Conservation (phyloP, 2,113 vertebrate species). For the Copsychus sechellarum region DNA sequence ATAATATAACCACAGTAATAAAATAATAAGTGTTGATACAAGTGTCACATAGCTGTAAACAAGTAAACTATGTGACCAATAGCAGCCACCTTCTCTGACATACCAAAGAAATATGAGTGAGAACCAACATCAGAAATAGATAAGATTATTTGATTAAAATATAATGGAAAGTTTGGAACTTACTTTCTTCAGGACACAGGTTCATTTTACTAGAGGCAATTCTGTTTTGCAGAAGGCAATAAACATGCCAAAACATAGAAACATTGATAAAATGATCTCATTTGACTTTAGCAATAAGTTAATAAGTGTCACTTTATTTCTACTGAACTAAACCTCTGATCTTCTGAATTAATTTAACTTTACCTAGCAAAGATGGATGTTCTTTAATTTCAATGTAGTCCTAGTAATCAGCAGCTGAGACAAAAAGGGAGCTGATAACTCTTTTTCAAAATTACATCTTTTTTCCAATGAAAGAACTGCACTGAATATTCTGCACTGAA, state of each 20-base stretch:
- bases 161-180: not conserved
- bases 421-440: not conserved
- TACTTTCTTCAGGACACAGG: not conserved
- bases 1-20: not conserved
- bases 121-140: not conserved
- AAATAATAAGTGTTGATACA: not conserved
- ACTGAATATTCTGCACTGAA: not conserved
- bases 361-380: not conserved
- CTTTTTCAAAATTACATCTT: not conserved
- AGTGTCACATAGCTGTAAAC: not conserved
- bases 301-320: not conserved
- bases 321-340: not conserved
- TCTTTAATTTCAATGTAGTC: not conserved
- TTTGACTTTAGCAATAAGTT: not conserved
- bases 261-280: not conserved
- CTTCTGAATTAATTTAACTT: not conserved
- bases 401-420: not conserved
- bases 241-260: not conserved
- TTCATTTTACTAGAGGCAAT: not conserved
- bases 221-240: not conserved
- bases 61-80: not conserved
- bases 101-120: not conserved
- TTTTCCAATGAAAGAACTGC: not conserved
- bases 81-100: not conserved
- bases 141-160: not conserved